phyloP scores from a whole-genome alignment of 2,113 vertebrate species.

The Amia ocellicauda region DNA sequence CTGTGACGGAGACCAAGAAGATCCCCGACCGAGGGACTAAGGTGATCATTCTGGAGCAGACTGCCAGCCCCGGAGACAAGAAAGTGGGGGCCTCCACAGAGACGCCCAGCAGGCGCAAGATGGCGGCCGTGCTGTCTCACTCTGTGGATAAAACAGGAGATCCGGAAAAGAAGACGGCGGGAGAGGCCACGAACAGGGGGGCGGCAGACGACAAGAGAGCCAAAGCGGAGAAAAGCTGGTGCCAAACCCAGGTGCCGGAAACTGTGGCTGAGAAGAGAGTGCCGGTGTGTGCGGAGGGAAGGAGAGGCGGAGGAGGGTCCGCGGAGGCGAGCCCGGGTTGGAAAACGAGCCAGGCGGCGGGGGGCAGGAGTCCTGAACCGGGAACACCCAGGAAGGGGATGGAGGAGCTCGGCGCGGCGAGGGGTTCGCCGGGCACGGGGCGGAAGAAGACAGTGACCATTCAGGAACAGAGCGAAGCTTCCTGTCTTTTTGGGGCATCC shows the following conservation, averaged over 20 bases:
- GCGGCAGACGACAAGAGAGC: constrained; percentile 17
- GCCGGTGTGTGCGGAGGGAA: constrained; percentile 24
- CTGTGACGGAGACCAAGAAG: constrained; percentile 30
- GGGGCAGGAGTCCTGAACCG: constrained; percentile 48
- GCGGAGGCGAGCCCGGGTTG: constrained; percentile 44
- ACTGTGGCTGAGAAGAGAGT: constrained; percentile 57
- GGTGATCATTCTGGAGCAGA: constrained; percentile 29
- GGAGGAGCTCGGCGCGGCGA: constrained; percentile 40
- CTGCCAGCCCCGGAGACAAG: constrained; percentile 32
- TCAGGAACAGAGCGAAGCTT: constrained; percentile 39
- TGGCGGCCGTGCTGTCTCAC: constrained; percentile 44
- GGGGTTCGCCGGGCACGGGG: constrained; percentile 57
- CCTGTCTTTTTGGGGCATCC: constrained; percentile 33
- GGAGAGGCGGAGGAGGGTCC: constrained; percentile 29
- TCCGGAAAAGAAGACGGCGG: constrained; percentile 25
- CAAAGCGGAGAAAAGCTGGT: constrained; percentile 55
- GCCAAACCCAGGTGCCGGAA: constrained; percentile 70
- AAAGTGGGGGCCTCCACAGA: constrained; percentile 47
- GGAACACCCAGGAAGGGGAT: constrained; percentile 32
- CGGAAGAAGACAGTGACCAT: constrained; percentile 47
- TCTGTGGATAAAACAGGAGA: constrained; percentile 37
- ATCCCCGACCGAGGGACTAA: constrained; percentile 34
- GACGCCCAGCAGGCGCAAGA: constrained; percentile 49
- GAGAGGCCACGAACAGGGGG: neutral
- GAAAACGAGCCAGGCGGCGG: constrained; percentile 43